Conservation (phyloP, 2,797 vertebrate genomes). For the Premnoplex brunnescens region DNA sequence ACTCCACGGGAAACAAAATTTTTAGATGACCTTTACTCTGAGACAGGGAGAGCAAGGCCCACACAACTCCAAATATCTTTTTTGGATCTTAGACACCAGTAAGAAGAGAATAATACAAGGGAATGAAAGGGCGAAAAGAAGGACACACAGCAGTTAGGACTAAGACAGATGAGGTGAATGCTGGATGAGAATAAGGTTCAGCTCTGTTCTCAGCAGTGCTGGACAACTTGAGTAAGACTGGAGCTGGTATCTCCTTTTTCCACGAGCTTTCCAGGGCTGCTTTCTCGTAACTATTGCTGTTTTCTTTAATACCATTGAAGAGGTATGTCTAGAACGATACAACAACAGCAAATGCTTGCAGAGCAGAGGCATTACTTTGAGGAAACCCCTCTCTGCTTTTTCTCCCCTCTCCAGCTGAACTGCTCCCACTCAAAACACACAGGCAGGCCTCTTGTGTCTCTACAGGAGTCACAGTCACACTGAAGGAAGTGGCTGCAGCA, state of each 20-base stretch:
- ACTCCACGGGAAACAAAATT: neutral
- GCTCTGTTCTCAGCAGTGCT: neutral
- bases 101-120: neutral
- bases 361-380: neutral
- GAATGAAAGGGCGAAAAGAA: neutral
- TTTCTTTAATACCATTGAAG: neutral
- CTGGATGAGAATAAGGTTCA: neutral
- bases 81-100: neutral
- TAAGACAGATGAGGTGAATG: neutral
- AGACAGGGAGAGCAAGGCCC: neutral
- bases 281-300: neutral
- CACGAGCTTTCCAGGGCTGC: neutral
- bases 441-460: neutral
- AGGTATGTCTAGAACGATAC: neutral
- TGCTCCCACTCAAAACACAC: neutral
- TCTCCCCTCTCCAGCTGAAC: neutral
- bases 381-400: neutral
- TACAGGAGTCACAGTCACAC: accelerated
- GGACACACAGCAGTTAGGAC: neutral
- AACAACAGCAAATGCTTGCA: neutral
- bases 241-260: neutral
- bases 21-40: neutral
- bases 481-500: neutral
- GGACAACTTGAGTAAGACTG: neutral
- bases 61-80: neutral